Percentiles rank a stretch among this genome's conserved stretches.
Evolutionary conservation across 2,797 vertebrate genomes (phyloP).

Genomic region (Discoglossus pictus): DNA sequence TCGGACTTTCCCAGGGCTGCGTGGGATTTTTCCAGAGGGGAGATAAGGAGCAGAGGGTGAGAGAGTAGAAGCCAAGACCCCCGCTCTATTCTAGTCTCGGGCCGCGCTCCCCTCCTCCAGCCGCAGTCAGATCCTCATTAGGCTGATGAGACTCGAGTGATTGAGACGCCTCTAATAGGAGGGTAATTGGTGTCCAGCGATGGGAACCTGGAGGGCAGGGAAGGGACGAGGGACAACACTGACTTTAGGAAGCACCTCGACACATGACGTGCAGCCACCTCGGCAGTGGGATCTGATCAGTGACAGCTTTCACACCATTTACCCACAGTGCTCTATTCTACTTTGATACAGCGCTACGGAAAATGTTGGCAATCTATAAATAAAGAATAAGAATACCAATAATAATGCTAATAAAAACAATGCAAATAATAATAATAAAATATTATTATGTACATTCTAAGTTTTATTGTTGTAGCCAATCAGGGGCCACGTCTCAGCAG

Average conservation of each 20-base stretch:
- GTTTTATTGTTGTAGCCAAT: too few species aligned
- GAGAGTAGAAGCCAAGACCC: slow-evolving; percentile 34
- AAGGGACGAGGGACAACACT: neutral
- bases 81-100: slow-evolving; percentile 21
- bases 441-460: too few species aligned
- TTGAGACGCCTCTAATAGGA: slow-evolving; percentile 15
- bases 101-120: slow-evolving; percentile 5
- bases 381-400: too few species aligned
- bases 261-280: neutral
- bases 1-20: slow-evolving; percentile 29
- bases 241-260: neutral
- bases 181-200: slow-evolving; percentile 11
- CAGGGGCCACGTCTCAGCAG: too few species aligned
- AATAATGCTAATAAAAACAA: too few species aligned
- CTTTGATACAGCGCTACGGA: neutral
- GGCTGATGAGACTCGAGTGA: slow-evolving; percentile 20
- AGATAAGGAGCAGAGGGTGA: slow-evolving; percentile 44
- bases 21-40: slow-evolving; percentile 41
- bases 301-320: neutral
- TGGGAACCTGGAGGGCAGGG: slow-evolving; percentile 7
- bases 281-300: neutral
- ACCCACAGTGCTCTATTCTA: neutral
- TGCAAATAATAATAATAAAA: too few species aligned
- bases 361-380: too few species aligned
- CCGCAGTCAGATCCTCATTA: slow-evolving; percentile 19